Evolutionary conservation across 1,140 invertebrate genomes (phyloP).

Genomic region (Goniozus legneri): DNA sequence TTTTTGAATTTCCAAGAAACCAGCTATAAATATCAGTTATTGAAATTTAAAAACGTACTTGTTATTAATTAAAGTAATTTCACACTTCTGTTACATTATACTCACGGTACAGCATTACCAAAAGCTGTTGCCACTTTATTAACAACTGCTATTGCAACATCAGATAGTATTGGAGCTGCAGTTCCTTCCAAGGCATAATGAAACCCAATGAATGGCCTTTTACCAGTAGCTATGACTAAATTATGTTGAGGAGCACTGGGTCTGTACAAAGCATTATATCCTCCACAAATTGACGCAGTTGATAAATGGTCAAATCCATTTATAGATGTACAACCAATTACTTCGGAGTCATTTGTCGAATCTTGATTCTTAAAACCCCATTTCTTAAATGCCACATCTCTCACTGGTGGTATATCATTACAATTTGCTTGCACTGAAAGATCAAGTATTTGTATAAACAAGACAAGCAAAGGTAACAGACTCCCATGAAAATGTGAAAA

Average conservation of each 20-base stretch:
- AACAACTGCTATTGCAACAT: conserved; percentile 86
- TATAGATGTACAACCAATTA: conserved; percentile 72
- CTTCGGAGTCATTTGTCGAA: conserved; percentile 71
- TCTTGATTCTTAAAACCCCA: conserved; percentile 80
- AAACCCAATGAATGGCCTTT: conserved; percentile 81
- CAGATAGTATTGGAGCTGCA: conserved; percentile 67
- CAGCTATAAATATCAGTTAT: conserved; percentile 43
- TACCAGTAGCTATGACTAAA: conserved; percentile 76
- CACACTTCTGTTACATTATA: no score
- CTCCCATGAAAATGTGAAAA: conserved; percentile 7
- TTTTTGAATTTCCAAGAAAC: conserved; percentile 53
- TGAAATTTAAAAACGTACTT: no score
- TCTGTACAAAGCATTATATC: conserved; percentile 70
- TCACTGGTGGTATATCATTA: conserved; percentile 58
- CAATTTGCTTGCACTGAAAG: conserved; percentile 71
- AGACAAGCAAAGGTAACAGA: conserved; percentile 6
- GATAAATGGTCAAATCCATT: conserved; percentile 84
- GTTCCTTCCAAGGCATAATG: conserved; percentile 87
- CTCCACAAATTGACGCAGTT: conserved; percentile 75
- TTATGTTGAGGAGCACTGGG: conserved; percentile 73
- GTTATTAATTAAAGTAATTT: no score
- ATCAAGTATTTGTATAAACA: conserved; percentile 13
- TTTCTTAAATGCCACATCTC: conserved; percentile 72
- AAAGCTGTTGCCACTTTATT: conserved; percentile 79
- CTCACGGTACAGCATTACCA: conserved; percentile 74